phyloP scores from a whole-genome alignment of 2,113 vertebrate species.

The Rhizomys pruinosus region DNA sequence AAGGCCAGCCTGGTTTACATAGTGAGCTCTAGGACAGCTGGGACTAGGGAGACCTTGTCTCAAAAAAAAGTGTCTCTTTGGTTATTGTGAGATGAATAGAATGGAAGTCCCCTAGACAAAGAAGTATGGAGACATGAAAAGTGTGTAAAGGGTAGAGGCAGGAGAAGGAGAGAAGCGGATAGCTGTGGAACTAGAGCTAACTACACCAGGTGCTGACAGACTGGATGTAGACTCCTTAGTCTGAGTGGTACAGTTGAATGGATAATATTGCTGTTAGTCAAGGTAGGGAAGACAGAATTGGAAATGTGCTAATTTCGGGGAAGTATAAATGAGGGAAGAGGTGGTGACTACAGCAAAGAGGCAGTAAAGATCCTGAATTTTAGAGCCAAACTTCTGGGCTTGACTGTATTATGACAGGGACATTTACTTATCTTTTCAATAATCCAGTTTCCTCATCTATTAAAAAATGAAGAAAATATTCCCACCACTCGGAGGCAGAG shows the following conservation, averaged over 20 bases:
- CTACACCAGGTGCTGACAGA: accelerated
- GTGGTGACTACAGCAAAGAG: not conserved
- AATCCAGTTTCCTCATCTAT: not conserved
- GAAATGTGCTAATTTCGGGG: not conserved
- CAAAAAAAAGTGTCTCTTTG: constrained; percentile 12
- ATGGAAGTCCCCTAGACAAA: constrained; percentile 3
- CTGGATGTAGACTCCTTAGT: not conserved
- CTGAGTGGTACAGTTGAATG: not conserved
- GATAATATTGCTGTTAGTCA: not conserved
- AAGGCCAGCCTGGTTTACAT: too few relatives aligned
- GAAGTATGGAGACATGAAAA: not conserved
- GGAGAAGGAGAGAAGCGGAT: not conserved
- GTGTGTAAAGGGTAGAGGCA: too few relatives aligned
- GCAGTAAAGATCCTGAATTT: not conserved
- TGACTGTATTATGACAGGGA: not conserved
- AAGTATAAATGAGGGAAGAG: not conserved
- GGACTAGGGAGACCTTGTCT: too few relatives aligned
- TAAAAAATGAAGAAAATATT: not conserved
- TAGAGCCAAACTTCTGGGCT: not conserved
- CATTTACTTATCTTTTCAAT: not conserved
- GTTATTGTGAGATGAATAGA: not conserved
- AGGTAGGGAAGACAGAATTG: not conserved
- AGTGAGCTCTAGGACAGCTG: too few relatives aligned
- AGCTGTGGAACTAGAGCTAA: too few relatives aligned
- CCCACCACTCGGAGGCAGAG: too few relatives aligned